These are phyloP conservation scores for Eulemur rubriventer DNA, from an alignment of 2,797 vertebrate genomes.

Conservation along the genomic window DNA sequence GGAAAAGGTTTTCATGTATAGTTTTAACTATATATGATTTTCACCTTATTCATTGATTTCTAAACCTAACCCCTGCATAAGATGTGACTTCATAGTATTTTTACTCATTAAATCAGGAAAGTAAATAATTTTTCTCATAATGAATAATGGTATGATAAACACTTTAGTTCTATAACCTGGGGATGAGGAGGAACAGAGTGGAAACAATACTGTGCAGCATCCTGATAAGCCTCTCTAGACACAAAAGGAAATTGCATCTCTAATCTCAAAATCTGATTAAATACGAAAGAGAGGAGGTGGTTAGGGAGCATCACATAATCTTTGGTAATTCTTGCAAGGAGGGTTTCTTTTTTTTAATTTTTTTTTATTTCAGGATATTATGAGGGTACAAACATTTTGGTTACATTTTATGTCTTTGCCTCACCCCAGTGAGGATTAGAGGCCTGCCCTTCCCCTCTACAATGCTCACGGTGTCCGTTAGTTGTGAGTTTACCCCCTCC, in stretches of 20 bases:
- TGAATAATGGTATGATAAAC: constrained; percentile 47
- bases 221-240: constrained; percentile 66
- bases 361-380: too few relatives aligned
- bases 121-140: constrained; percentile 67
- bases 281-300: not conserved
- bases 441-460: too few relatives aligned
- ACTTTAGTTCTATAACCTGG: constrained; percentile 44
- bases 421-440: too few relatives aligned
- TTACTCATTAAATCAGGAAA: constrained; percentile 64
- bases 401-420: too few relatives aligned
- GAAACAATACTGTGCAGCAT: constrained; percentile 26
- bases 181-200: not conserved
- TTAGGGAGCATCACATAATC: constrained; percentile 22
- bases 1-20: not conserved
- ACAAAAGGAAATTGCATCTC: constrained; percentile 75
- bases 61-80: not conserved
- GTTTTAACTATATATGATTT: constrained; percentile 36
- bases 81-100: constrained; percentile 21
- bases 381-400: too few relatives aligned
- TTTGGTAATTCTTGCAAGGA: constrained; percentile 35
- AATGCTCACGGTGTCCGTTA: too few relatives aligned
- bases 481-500: too few relatives aligned
- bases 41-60: constrained; percentile 39
- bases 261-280: constrained; percentile 80
- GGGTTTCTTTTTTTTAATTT: not conserved